These are phyloP conservation scores for Pyxicephalus adspersus DNA, from an alignment of 2,113 vertebrate species.

Conservation along the genomic window DNA sequence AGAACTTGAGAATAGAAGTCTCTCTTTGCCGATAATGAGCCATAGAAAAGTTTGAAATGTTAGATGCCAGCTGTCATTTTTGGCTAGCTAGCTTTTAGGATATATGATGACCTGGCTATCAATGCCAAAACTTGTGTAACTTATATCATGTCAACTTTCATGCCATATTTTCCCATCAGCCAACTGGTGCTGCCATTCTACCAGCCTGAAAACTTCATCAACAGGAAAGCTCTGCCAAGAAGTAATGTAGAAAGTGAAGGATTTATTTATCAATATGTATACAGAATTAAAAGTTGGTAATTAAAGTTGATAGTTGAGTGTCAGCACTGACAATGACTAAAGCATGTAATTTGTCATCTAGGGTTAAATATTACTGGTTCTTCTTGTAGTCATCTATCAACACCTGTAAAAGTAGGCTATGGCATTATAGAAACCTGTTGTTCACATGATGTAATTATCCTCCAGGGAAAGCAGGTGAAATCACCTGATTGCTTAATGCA, in stretches of 20 bases:
- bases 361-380: not conserved
- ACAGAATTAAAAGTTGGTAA: not conserved
- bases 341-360: not conserved
- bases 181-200: too few relatives aligned
- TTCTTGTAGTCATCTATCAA: not conserved
- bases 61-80: too few relatives aligned
- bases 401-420: not conserved
- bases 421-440: not conserved
- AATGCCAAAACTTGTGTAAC: too few relatives aligned
- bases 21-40: too few relatives aligned
- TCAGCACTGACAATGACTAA: not conserved
- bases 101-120: too few relatives aligned
- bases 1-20: too few relatives aligned
- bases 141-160: too few relatives aligned
- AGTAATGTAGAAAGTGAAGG: not conserved
- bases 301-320: not conserved
- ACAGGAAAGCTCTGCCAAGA: not conserved
- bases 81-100: too few relatives aligned
- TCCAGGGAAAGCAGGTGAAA: conserved; percentile 18
- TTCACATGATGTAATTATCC: conserved; percentile 28
- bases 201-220: not conserved
- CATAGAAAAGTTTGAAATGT: too few relatives aligned
- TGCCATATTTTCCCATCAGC: too few relatives aligned
- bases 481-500: not conserved
- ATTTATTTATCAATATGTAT: not conserved